Evolutionary conservation across 2,797 vertebrate species (phyloP).

Genomic region (Enteromius radiatus): DNA sequence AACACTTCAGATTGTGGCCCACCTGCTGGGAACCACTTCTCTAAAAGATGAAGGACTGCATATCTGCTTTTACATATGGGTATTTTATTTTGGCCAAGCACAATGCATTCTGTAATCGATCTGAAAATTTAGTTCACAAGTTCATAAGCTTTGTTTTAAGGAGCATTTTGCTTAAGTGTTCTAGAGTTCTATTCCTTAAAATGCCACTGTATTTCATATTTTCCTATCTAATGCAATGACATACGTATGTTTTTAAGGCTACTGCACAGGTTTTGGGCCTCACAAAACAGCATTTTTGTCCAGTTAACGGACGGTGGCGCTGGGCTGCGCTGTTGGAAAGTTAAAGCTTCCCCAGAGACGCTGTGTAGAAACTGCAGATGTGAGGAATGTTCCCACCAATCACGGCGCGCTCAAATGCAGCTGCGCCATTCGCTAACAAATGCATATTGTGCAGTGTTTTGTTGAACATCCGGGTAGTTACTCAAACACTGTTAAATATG

Average conservation of each 20-base stretch:
- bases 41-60: background rate
- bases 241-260: background rate
- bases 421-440: conserved; percentile 59
- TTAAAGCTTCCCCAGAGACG: conserved; percentile 52
- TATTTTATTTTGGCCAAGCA: background rate
- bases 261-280: background rate
- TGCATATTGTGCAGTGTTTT: conserved; percentile 28
- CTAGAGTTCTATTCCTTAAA: background rate
- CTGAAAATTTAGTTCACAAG: background rate
- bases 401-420: conserved; percentile 52
- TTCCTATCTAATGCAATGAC: background rate
- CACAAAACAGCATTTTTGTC: conserved; percentile 4
- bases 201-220: background rate
- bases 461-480: conserved; percentile 25
- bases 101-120: background rate
- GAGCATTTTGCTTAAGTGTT: background rate
- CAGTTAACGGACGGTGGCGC: conserved; percentile 49
- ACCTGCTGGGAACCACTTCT: background rate
- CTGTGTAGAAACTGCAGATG: conserved; percentile 47
- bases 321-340: conserved; percentile 32
- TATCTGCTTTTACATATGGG: background rate
- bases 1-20: background rate
- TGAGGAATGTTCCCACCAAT: conserved; percentile 53
- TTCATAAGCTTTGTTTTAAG: background rate
- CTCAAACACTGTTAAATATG: background rate